Evolutionary conservation across 2,113 vertebrate genomes (phyloP).

Genomic region (Manacus vitellinus): DNA sequence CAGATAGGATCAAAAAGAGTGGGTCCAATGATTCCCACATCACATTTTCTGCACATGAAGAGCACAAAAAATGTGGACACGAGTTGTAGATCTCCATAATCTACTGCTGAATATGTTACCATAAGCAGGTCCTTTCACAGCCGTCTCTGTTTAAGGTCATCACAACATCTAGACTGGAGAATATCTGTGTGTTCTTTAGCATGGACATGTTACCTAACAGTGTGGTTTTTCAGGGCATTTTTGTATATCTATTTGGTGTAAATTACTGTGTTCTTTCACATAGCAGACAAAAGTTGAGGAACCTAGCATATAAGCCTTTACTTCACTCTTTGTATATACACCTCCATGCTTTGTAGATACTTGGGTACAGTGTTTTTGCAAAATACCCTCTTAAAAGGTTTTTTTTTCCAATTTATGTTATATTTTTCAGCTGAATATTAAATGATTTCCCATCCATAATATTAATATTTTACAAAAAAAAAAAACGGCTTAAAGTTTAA

Average conservation of each 20-base stretch:
- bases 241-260: neutral
- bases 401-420: neutral
- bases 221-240: neutral
- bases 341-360: neutral
- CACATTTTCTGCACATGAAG: neutral
- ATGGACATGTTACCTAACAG: neutral
- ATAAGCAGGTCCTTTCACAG: neutral
- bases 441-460: neutral
- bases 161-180: neutral
- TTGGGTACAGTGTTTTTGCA: neutral
- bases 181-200: neutral
- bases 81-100: neutral
- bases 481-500: neutral
- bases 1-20: neutral
- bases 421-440: neutral
- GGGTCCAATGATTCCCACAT: neutral
- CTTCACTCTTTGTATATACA: neutral
- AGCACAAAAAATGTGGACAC: neutral
- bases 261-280: neutral
- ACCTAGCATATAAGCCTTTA: neutral
- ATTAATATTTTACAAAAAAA: neutral
- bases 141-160: neutral
- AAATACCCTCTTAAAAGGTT: neutral
- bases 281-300: neutral
- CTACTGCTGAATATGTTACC: neutral